Conservation (phyloP, 2,888 invertebrate species). For the Conus canariensis region DNA sequence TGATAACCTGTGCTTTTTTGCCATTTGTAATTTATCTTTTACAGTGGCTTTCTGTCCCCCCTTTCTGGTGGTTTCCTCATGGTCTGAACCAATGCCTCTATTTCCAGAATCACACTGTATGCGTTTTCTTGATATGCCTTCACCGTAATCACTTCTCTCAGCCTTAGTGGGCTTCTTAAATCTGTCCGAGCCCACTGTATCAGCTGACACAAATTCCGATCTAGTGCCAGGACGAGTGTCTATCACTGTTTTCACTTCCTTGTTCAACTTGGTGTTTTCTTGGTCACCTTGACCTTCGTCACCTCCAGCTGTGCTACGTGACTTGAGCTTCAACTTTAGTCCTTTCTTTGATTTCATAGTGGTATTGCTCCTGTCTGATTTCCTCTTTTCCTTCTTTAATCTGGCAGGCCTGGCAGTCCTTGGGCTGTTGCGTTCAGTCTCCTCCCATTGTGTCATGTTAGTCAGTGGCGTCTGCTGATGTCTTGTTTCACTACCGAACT, state of each 20-base stretch:
- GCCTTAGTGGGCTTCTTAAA: neutral
- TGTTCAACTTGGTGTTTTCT: neutral
- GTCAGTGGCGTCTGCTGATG: neutral
- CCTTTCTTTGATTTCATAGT: conserved; percentile 22
- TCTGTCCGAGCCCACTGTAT: neutral
- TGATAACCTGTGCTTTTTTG: neutral
- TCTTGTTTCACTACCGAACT: neutral
- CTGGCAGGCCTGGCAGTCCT: neutral
- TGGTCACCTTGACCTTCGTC: neutral
- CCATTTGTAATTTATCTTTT: neutral
- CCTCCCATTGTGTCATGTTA: neutral
- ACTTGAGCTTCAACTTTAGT: conserved; percentile 25
- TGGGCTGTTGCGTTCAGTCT: neutral
- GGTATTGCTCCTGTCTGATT: conserved; percentile 22
- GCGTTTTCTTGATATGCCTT: neutral
- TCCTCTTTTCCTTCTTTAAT: neutral
- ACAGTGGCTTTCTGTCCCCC: neutral
- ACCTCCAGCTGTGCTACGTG: neutral
- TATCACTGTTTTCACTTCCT: neutral
- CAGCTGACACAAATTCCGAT: neutral
- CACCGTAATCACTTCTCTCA: neutral
- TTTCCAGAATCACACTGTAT: neutral
- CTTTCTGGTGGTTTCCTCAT: neutral
- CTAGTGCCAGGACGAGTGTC: neutral
- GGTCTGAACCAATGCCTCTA: neutral